Base-by-base conservation (phyloP, 2,113 vertebrate species). In the Mustela nigripes region DNA sequence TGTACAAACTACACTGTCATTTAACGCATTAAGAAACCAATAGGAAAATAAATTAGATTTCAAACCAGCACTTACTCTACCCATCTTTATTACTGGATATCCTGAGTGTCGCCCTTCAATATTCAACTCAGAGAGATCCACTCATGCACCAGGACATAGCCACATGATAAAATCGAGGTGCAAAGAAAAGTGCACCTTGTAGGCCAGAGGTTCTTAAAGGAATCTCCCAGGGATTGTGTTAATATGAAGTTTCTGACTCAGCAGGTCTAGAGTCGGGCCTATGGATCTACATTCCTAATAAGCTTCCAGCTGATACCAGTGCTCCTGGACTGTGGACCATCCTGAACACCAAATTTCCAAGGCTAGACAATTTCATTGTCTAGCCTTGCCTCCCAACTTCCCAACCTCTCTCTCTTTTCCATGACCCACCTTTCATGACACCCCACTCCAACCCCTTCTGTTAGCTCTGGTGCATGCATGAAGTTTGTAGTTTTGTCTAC, bases 51-150 rank as follows among this genome's bases (percentile, higher is more conserved):
- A 94, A 63, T 19, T 74, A 88, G 42, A 83, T 78, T 91, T 80
- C 65, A 91, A 71, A 4, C 67, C 56, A 69, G 62, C 21, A 22
- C 85, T 94, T 86, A 79, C 84, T 71, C 15, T 80, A 14, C 50
- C 48, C 4, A 3, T 24, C 5, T 79, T 96, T 89, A 62, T 82
- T 89, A 69, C n/a, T 91, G 24, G 22, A 63, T 28, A 92, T 79
- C 2, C 16, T 82, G 62, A 58, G 11, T 62, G 5, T 88, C 26
- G 31, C 1, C 28, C 33, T 24, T 95, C 45, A 96, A 76, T 78
- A 91, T 12, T 95, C 39, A 92, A 89, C 78, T 92, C 39, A 94
- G 24, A 94, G 50, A 92, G 24, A 90, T 48, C 5, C 11, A 90
- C 24, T 62, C 50, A 39, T 3, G 12, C 11, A 74, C 42, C 71